phyloP scores from a whole-genome alignment of 2,797 vertebrate species.

The Hoplostethus atlanticus region DNA sequence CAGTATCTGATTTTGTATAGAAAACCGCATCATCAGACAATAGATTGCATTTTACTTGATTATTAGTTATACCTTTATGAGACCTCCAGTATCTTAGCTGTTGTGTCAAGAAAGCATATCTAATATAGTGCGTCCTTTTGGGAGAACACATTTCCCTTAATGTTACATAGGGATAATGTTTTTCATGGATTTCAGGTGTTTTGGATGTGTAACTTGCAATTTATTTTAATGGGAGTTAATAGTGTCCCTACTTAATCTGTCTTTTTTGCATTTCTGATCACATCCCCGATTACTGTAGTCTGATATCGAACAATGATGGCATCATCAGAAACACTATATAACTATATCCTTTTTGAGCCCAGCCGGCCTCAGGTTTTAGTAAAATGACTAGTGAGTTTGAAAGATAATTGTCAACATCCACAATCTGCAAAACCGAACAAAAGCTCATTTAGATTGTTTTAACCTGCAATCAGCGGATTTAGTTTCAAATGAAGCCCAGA shows the following conservation, averaged over 20 bases:
- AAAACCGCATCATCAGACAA: background rate
- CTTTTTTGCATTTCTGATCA: background rate
- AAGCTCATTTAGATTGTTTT: conserved; percentile 38
- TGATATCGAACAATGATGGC: background rate
- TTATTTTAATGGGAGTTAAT: too few relatives aligned
- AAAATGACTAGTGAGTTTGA: background rate
- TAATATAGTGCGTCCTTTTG: too few relatives aligned
- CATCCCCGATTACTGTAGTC: background rate
- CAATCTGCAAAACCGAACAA: conserved; percentile 24
- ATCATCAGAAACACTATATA: background rate
- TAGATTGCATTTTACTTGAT: background rate
- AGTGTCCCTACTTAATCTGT: too few relatives aligned
- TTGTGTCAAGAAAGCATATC: too few relatives aligned
- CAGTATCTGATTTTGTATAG: background rate
- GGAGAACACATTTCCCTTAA: too few relatives aligned
- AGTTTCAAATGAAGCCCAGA: conserved; percentile 63
- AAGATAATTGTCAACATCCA: conserved; percentile 1
- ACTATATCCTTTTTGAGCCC: background rate
- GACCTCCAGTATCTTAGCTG: too few relatives aligned
- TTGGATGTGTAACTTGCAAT: too few relatives aligned
- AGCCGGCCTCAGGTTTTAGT: background rate
- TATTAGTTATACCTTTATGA: too few relatives aligned
- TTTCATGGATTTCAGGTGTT: too few relatives aligned
- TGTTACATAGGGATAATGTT: too few relatives aligned
- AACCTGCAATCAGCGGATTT: conserved; percentile 69